A percentile compares a stretch with the other conserved stretches of the same genome.
phyloP scores from a whole-genome alignment of 2,797 vertebrate genomes.

The Rhinophrynus dorsalis region DNA sequence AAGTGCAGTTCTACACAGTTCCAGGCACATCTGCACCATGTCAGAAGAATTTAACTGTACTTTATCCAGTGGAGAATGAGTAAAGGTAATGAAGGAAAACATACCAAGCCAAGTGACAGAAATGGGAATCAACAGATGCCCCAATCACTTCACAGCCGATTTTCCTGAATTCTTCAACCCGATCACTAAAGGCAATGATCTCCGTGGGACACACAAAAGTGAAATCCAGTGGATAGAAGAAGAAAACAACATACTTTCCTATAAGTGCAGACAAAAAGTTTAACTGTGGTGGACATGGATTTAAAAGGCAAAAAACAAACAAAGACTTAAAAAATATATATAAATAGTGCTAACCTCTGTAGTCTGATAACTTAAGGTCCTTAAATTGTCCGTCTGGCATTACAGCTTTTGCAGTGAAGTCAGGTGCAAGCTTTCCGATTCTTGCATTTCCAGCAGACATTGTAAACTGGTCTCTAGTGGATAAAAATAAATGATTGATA shows the following conservation, averaged over 20 bases:
- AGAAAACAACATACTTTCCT: slow-evolving; percentile 96
- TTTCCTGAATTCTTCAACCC: slow-evolving; percentile 88
- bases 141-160: slow-evolving; percentile 92
- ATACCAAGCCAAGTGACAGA: slow-evolving; percentile 94
- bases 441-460: slow-evolving; percentile 93
- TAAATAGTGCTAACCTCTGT: slow-evolving; percentile 90
- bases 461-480: slow-evolving; percentile 55
- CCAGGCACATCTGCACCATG: too few relatives aligned
- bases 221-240: slow-evolving; percentile 97
- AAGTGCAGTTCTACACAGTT: too few relatives aligned
- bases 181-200: slow-evolving; percentile 96
- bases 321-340: too few relatives aligned
- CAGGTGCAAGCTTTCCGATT: slow-evolving; percentile 89
- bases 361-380: slow-evolving; percentile 86
- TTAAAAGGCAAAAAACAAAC: too few relatives aligned
- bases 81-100: slow-evolving; percentile 4
- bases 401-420: slow-evolving; percentile 91
- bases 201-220: slow-evolving; percentile 98
- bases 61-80: too few relatives aligned
- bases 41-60: too few relatives aligned
- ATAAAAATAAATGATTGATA: slow-evolving; percentile 3
- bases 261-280: background rate
- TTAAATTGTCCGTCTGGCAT: slow-evolving; percentile 93
- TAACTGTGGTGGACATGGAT: too few relatives aligned
- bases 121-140: slow-evolving; percentile 94